Evolutionary conservation across 23 tunicate species (phyloP).

Genomic region (Halocynthia aurantium): DNA sequence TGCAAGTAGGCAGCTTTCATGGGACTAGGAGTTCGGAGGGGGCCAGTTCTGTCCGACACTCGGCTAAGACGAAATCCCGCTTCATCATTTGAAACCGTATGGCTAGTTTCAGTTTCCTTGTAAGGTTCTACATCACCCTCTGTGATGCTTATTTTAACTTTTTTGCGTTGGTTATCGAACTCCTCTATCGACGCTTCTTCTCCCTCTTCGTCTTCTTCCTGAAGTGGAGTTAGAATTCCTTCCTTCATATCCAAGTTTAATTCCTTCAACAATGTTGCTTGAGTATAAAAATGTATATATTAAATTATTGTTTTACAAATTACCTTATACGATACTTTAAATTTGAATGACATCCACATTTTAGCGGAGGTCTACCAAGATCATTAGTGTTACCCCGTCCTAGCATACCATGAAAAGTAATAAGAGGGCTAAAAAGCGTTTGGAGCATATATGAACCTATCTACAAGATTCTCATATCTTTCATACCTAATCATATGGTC

Average conservation of each 20-base stretch:
- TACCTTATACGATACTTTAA: too few species aligned
- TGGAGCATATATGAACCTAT: too few species aligned
- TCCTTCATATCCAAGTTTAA: constrained; percentile 58
- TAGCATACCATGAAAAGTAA: too few species aligned
- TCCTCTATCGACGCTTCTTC: neutral
- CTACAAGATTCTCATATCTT: too few species aligned
- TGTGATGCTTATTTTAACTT: constrained; percentile 2
- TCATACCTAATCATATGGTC: too few species aligned
- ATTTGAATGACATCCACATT: too few species aligned
- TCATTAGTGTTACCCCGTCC: too few species aligned
- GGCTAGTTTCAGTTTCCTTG: neutral
- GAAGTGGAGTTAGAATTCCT: constrained; percentile 32
- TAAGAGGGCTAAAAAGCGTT: too few species aligned
- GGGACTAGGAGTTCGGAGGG: constrained; percentile 79
- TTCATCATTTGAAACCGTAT: neutral
- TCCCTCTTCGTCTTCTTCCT: constrained; percentile 46
- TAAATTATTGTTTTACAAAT: too few species aligned
- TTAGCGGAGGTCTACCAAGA: too few species aligned
- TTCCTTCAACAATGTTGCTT: constrained; percentile 62
- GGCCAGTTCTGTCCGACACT: constrained; percentile 40
- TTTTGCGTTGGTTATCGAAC: neutral
- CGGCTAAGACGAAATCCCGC: constrained; percentile 43
- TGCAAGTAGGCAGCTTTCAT: constrained; percentile 80
- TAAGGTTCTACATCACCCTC: constrained; percentile 1
- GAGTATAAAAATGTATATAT: neutral